Percentiles rank a stretch among this genome's conserved stretches.
Conservation (phyloP, 2,888 invertebrate genomes). For the Mystacides longicornis region DNA sequence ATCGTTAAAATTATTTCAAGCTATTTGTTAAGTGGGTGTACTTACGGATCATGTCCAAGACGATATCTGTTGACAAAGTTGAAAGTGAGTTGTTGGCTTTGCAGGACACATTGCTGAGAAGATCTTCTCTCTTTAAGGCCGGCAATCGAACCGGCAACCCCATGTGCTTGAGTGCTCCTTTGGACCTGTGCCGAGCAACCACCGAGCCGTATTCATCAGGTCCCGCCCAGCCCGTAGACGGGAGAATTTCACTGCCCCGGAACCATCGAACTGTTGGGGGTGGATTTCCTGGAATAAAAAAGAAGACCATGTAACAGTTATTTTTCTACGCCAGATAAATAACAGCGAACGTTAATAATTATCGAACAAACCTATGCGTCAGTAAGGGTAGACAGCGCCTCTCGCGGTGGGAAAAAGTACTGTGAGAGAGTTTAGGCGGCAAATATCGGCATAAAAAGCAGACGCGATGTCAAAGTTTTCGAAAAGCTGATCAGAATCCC, state of each 20-base stretch:
- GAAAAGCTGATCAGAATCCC: too few species aligned
- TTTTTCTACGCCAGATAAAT: too few species aligned
- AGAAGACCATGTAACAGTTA: too few species aligned
- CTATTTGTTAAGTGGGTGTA: too few species aligned
- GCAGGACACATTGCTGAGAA: constrained; percentile 50
- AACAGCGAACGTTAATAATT: too few species aligned
- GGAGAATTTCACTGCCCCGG: constrained; percentile 16
- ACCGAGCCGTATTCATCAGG: background rate
- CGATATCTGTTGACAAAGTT: constrained; percentile 49
- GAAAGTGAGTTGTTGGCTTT: constrained; percentile 54
- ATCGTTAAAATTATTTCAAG: background rate
- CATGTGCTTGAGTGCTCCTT: constrained; percentile 17
- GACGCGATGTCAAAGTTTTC: too few species aligned
- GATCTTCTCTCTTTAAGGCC: constrained; percentile 45
- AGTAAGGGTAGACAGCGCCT: too few species aligned
- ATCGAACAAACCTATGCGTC: too few species aligned
- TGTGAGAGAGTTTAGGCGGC: too few species aligned
- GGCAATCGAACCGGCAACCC: constrained; percentile 19
- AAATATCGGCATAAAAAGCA: too few species aligned
- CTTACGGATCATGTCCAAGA: constrained; percentile 44
- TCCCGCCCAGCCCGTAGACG: constrained; percentile 2
- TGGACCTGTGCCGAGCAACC: constrained; percentile 8
- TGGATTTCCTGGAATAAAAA: constrained; percentile 18
- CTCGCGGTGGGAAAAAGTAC: too few species aligned
- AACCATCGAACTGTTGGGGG: constrained; percentile 24